These are phyloP conservation scores for Bruchidius siliquastri DNA, from an alignment of 2,888 invertebrate species.

Conservation along the genomic window DNA sequence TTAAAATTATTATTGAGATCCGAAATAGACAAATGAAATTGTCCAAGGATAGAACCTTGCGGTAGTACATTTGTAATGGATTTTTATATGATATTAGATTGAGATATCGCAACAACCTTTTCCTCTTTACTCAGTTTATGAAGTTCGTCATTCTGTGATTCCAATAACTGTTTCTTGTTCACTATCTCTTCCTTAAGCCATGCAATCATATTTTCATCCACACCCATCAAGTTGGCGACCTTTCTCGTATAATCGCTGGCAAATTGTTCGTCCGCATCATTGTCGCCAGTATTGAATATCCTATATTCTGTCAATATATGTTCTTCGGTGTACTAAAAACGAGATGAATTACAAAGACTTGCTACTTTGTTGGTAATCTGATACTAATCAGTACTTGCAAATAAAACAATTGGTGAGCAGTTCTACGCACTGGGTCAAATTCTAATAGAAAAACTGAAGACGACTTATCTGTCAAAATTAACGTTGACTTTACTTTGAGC, in stretches of 20 bases:
- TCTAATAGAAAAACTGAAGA: too few species aligned
- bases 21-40: too few species aligned
- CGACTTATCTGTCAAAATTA: too few species aligned
- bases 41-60: too few species aligned
- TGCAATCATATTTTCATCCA: background rate
- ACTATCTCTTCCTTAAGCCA: background rate
- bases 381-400: too few species aligned
- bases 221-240: background rate
- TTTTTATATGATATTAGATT: too few species aligned
- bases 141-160: background rate
- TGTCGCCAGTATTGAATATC: background rate
- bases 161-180: background rate
- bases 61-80: too few species aligned
- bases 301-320: background rate
- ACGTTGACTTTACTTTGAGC: too few species aligned
- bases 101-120: background rate
- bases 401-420: too few species aligned
- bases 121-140: background rate
- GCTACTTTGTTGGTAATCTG: too few species aligned
- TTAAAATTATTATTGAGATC: too few species aligned
- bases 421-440: too few species aligned
- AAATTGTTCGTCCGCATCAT: background rate
- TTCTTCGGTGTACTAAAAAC: background rate
- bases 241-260: background rate
- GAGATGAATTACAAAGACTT: background rate